phyloP scores from a whole-genome alignment of 2,888 invertebrate species.

The Ephialtes manifestator region DNA sequence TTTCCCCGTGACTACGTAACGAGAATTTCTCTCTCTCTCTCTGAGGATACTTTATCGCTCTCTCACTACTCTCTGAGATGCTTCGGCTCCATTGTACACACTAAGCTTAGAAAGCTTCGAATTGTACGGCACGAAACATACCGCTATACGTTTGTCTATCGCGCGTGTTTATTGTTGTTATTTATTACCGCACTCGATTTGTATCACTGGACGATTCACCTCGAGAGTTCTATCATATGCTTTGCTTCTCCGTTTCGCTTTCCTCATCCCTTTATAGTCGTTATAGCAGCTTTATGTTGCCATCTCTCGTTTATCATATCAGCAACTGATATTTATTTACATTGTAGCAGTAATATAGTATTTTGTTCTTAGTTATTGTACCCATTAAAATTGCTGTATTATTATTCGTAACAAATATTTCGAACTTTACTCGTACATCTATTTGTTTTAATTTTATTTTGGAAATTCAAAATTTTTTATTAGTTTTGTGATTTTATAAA shows the following conservation, averaged over 20 bases:
- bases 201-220: constrained; percentile 64
- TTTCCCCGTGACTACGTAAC: constrained; percentile 55
- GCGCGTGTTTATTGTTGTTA: constrained; percentile 75
- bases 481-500: too few relatives aligned
- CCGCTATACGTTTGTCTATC: constrained; percentile 68
- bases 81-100: constrained; percentile 55
- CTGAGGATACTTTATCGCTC: constrained; percentile 65
- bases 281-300: constrained; percentile 28
- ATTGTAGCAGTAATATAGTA: too few relatives aligned
- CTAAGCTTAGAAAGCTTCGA: constrained; percentile 59
- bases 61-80: constrained; percentile 28
- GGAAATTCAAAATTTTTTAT: too few relatives aligned
- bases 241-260: neutral
- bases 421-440: too few relatives aligned
- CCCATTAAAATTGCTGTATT: too few relatives aligned
- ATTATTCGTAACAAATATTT: too few relatives aligned
- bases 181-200: constrained; percentile 74
- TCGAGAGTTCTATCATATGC: constrained; percentile 10
- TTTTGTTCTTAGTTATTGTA: too few relatives aligned
- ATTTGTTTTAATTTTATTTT: too few relatives aligned
- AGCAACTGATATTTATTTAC: constrained; percentile 12
- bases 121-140: constrained; percentile 20
- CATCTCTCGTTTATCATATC: neutral
- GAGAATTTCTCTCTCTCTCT: constrained; percentile 51
- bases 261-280: neutral